Evolutionary conservation across 2,888 invertebrate genomes (phyloP), one percentile per base, ranked within the genome.

Genomic region (Cerastis leucographa): DNA sequence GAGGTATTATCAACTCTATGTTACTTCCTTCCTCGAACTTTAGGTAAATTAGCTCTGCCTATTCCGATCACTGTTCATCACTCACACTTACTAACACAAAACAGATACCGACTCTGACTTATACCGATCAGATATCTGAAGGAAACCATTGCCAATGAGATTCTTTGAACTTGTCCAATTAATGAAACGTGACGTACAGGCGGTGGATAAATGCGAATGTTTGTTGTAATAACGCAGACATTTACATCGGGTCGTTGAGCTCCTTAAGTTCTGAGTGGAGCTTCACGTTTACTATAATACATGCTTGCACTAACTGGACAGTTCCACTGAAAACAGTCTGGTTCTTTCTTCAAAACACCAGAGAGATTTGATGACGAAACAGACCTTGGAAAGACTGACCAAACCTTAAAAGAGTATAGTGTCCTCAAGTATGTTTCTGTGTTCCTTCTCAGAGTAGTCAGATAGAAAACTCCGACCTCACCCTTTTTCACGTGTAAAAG

Each of bases 161-260:
- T 89, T 87, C 93, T 94, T 95, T 95, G 94, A 95, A 94, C 92
- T 93, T 88, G 84, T 83, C 79, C 85, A 88, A 85, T 86, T 85
- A 82, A 82, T 78, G 74, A 82, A 83, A 79, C 76, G 78, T 78
- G 80, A 77, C 72, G 54, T 81, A 83, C 76, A 83, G 78, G 69
- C 84, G 84, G 64, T 81, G 42, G 44, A 66, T 79, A 54, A 71
- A 40, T 65, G 76, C n/a, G 42, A 74, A 80, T 83, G 71, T 81
- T 81, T 83, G 73, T 76, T 79, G 80, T 72, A 56, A 80, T 75
- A 80, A 79, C 65, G 71, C 61, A 65, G 62, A 35, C 74, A 51
- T 54, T 77, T 66, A 51, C 66, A 61, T 19, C 9, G 59, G 59
- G 29, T 61, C 35, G 19, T 61, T 61, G 59, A 29, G 17, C 17